These are phyloP conservation scores for Macrotus californicus DNA, from an alignment of 2,113 vertebrate species.

Conservation along the genomic window DNA sequence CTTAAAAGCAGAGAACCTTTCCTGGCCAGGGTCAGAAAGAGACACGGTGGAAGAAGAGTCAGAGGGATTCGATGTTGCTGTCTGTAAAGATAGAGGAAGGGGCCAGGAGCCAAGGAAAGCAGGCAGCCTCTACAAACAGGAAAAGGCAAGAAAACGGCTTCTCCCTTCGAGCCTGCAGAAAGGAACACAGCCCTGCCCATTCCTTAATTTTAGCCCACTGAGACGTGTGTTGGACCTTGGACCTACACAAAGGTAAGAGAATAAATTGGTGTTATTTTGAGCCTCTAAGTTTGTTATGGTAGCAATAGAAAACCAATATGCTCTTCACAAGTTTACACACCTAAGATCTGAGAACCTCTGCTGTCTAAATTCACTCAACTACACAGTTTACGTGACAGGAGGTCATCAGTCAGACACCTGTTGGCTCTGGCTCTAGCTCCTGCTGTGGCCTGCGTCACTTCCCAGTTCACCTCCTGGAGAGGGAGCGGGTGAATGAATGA, in stretches of 20 bases:
- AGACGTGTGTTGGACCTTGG: neutral
- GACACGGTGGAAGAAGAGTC: neutral
- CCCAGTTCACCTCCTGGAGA: neutral
- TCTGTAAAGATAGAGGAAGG: neutral
- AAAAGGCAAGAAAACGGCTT: neutral
- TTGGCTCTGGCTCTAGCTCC: neutral
- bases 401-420: neutral
- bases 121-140: neutral
- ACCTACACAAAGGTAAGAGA: neutral
- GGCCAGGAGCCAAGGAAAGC: neutral
- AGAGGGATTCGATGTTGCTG: accelerated
- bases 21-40: neutral
- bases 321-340: accelerated
- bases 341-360: neutral
- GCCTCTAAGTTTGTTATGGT: neutral
- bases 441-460: neutral
- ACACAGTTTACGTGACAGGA: no score
- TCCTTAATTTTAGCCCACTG: neutral
- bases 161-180: neutral
- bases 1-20: neutral
- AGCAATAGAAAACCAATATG: neutral
- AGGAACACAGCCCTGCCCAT: neutral
- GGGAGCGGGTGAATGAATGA: neutral
- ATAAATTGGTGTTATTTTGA: neutral
- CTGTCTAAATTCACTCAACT: neutral